Base-by-base conservation (phyloP, 2,888 invertebrate species). In the Neria commutata region DNA sequence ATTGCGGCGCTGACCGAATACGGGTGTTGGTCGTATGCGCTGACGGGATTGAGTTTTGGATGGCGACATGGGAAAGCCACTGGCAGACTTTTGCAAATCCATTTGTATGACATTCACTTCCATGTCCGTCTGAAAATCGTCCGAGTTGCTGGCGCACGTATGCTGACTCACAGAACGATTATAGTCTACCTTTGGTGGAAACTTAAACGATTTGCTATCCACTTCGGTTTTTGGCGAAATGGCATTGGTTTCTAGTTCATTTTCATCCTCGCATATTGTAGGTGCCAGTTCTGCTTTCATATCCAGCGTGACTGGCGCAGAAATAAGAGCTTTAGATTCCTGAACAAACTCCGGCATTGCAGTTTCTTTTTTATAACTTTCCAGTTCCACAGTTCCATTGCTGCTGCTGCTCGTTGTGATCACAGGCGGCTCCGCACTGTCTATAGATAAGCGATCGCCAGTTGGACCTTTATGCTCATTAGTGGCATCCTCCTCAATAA, bases 21-120 rank as follows among this genome's bases (percentile, higher is more conserved):
- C 84, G 0, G 91, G 91, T 3, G 86, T 85, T 3, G 91, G 89
- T 37, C 88, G 85, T 33, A 91, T 86, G 62, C 90, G 86, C 1
- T 86, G 84, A 2, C 91, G 83, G 50, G 86, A 87, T 81, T 90
- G 83, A 58, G 86, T 87, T 81, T 90, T 91, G 23, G 74, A 69
- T 0, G 79, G 78, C 1, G 79, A 77, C 72, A 75, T 72, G 3
- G 77, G 72, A 49, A 65, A 74, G 0, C 71, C 74, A 34, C 48
- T 67, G 3, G 64, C 25, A 0, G 73, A 69, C 16, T 73, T 78
- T 25, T 78, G 78, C 48, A 76, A 61, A 50, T 79, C 79, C 70
- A 77, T 77, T 61, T 79, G 79, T 2, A 78, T 72, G 23, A 79
- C 76, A 68, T 70, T 75, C 16, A 79, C 79, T 56, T 79, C 79